Evolutionary conservation across 2,113 vertebrate genomes (phyloP).

Genomic region (Laticauda colubrina): DNA sequence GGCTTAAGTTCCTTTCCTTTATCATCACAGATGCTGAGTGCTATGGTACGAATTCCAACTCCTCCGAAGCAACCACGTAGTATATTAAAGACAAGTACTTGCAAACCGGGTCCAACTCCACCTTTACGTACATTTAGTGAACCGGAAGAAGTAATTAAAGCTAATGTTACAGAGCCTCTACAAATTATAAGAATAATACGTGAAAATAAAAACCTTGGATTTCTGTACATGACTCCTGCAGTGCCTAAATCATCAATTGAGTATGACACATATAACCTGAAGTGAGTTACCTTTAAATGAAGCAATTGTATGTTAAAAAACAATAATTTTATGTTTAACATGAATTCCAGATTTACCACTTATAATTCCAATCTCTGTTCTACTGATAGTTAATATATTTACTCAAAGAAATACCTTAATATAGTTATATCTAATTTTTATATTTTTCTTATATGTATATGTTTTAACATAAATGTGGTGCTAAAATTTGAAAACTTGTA

Average conservation of each 20-base stretch:
- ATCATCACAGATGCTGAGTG: conserved; percentile 32
- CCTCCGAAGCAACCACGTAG: conserved; percentile 58
- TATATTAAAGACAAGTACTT: conserved; percentile 39
- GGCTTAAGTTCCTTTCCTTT: conserved; percentile 34
- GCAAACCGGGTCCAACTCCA: conserved; percentile 12
- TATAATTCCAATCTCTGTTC: not conserved
- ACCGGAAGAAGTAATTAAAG: conserved; percentile 71
- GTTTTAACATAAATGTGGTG: not conserved
- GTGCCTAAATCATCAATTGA: conserved; percentile 69
- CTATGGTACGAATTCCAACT: conserved; percentile 32
- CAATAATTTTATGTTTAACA: not conserved
- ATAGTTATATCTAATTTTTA: not conserved
- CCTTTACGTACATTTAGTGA: conserved; percentile 51
- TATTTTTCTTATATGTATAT: not conserved
- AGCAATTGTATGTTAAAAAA: not conserved
- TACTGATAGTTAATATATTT: not conserved
- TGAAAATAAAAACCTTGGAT: conserved; percentile 74
- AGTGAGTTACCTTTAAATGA: conserved; percentile 60
- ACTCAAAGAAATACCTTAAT: not conserved
- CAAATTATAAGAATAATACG: conserved; percentile 71
- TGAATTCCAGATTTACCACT: not conserved
- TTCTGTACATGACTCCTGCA: conserved; percentile 74
- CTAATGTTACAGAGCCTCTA: conserved; percentile 64
- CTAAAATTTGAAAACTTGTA: not conserved
- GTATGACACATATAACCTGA: conserved; percentile 72